These are phyloP conservation scores for Hoplostethus mediterraneus DNA, from an alignment of 2,797 vertebrate genomes.

Conservation along the genomic window DNA sequence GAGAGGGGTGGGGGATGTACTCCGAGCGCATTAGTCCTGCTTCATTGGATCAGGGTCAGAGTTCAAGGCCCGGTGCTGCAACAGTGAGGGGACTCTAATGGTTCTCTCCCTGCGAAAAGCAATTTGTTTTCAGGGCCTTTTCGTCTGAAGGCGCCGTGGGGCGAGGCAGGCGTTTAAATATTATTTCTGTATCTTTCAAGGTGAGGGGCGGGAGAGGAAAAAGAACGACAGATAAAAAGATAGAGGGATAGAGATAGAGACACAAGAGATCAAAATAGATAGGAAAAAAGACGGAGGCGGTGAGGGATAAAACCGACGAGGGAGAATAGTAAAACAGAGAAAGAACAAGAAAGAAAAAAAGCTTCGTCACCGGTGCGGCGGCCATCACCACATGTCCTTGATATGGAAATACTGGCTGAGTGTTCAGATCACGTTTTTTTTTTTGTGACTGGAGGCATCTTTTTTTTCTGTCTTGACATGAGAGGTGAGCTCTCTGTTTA, in stretches of 20 bases:
- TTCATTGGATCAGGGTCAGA: constrained; percentile 57
- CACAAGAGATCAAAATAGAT: constrained; percentile 17
- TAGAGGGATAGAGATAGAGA: constrained; percentile 16
- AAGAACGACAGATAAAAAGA: constrained; percentile 9
- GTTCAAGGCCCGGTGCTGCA: constrained; percentile 32
- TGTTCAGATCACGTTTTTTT: constrained; percentile 56
- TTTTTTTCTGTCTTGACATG: constrained; percentile 49
- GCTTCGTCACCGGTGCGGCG: constrained; percentile 58
- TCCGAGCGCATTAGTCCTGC: constrained; percentile 63
- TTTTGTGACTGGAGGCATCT: constrained; percentile 59
- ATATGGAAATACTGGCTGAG: constrained; percentile 71
- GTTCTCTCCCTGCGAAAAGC: constrained; percentile 57
- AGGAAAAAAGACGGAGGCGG: constrained; percentile 27
- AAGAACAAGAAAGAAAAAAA: constrained; percentile 39
- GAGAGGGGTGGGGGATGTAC: not conserved
- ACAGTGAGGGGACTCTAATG: constrained; percentile 39
- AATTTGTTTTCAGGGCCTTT: constrained; percentile 63
- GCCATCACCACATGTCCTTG: constrained; percentile 64
- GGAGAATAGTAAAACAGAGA: not conserved
- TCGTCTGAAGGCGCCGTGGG: constrained; percentile 33
- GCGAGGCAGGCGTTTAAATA: constrained; percentile 11
- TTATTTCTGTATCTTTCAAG: constrained; percentile 42
- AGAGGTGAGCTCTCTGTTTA: constrained; percentile 66
- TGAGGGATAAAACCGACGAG: constrained; percentile 48
- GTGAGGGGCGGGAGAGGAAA: constrained; percentile 9